Percentiles rank a stretch among this genome's conserved stretches.
These are phyloP conservation scores for Cathartes aura DNA, from an alignment of 2,113 vertebrate species.

Conservation along the genomic window DNA sequence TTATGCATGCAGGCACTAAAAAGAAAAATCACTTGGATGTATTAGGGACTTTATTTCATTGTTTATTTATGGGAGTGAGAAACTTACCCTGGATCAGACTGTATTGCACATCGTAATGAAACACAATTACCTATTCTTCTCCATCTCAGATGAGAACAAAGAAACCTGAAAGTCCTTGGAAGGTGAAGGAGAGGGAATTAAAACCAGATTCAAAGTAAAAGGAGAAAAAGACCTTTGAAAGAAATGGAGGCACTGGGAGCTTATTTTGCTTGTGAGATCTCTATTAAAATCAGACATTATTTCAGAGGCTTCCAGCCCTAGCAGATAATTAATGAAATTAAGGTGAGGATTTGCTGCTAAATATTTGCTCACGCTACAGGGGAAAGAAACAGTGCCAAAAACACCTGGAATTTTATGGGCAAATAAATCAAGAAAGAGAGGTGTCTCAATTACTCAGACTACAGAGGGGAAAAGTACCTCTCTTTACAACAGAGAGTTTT, in stretches of 20 bases:
- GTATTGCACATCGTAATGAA: conserved; percentile 1
- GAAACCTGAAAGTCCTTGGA: background rate
- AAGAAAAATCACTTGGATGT: conserved; percentile 16
- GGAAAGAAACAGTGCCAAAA: conserved; percentile 58
- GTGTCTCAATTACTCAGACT: conserved; percentile 9
- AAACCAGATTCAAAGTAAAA: background rate
- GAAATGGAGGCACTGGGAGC: background rate
- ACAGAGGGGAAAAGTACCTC: background rate
- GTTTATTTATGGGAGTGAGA: conserved; percentile 33
- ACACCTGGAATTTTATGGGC: conserved; percentile 70
- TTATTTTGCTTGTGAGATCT: background rate
- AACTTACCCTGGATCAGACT: background rate
- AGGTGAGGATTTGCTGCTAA: conserved; percentile 58
- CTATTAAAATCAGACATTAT: background rate
- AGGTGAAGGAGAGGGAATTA: background rate
- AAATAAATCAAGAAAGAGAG: conserved; percentile 64
- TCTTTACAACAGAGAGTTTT: background rate
- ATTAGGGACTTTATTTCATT: conserved; percentile 6
- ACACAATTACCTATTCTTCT: conserved; percentile 9
- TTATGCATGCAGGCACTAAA: background rate
- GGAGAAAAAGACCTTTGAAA: background rate
- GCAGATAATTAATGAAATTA: conserved; percentile 73
- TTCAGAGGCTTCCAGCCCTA: conserved; percentile 21
- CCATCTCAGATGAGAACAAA: conserved; percentile 32
- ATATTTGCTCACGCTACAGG: conserved; percentile 63